Evolutionary conservation across 2,888 invertebrate genomes (phyloP), one percentile per base, ranked within the genome.

Genomic region (Pseudococcus jackbeardsleyi): DNA sequence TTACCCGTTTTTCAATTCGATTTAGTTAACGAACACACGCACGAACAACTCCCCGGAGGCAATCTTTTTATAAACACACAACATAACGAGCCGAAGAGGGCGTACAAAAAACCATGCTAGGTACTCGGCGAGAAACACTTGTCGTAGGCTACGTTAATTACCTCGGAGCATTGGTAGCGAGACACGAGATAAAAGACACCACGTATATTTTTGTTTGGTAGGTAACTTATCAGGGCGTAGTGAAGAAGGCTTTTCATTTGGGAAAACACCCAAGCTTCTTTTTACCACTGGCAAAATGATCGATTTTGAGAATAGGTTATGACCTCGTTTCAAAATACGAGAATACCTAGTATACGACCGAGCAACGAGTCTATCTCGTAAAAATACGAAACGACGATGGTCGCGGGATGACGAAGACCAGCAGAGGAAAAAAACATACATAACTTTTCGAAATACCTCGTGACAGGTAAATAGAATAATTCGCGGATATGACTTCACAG

Each of bases 21-120:
- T 72, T 72, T 72, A 72, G 72, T 72, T 72, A 72, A 72, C 72
- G 72, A 72, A 72, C 33, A 72, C 72, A 72, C 72, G 72, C 72
- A 72, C 72, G 39, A 72, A 33, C 33, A 72, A 72, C 72, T 72
- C 72, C 72, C 72, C 72, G 4, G 72, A 72, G 72, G 72, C 5
- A 72, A 12, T 72, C 33, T 72, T 72, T 72, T 72, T 72, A 17
- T 72, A 33, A 72, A 72, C 72, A 72, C 17, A 8, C 22, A 64
- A 3, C 22, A 64, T 11, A 64, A 64, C 64, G 64, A 64, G 11
- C 22, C 22, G 7, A n/a, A 9, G 42, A 9, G 42, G 42, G 15
- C 17, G n/a, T 9, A 11, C 26, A 72, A 33, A 33, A 72, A 33
- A 39, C 12, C 26, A 72, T 6, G 22, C 64, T 22, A 33, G 72